phyloP scores from a whole-genome alignment of 2,888 invertebrate genomes.

The Acleris laterana region DNA sequence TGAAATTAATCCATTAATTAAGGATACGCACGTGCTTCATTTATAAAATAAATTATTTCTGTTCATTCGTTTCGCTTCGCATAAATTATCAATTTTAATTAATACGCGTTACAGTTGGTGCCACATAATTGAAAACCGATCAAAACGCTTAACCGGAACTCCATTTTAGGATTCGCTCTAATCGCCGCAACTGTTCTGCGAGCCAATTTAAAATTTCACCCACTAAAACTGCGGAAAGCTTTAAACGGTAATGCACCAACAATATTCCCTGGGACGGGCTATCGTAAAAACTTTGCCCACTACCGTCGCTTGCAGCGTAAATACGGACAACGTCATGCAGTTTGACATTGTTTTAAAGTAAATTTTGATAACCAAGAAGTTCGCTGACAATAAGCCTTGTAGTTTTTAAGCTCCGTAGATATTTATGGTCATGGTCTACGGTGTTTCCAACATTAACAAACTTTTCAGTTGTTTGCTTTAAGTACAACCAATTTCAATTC shows the following conservation, averaged over 20 bases:
- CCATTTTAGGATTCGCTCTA: constrained; percentile 56
- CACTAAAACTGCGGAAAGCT: constrained; percentile 63
- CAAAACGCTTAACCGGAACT: constrained; percentile 49
- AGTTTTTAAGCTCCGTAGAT: constrained; percentile 23
- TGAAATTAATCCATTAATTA: background rate
- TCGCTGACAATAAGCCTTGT: constrained; percentile 45
- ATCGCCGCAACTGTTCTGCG: constrained; percentile 64
- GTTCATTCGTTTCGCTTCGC: constrained; percentile 4
- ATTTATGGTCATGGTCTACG: background rate
- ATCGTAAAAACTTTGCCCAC: constrained; percentile 79
- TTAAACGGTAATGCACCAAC: constrained; percentile 80
- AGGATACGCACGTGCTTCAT: background rate
- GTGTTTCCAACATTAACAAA: background rate
- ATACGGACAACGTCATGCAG: constrained; percentile 62
- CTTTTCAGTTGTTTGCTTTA: background rate
- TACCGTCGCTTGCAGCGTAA: constrained; percentile 58
- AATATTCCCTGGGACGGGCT: constrained; percentile 68
- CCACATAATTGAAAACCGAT: constrained; percentile 29
- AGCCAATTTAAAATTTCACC: constrained; percentile 74
- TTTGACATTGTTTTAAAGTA: constrained; percentile 75
- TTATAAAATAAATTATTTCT: background rate
- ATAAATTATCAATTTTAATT: constrained; percentile 35
- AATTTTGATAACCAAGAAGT: constrained; percentile 77
- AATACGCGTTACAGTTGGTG: constrained; percentile 22
- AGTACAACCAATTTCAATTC: background rate